Base-by-base conservation (phyloP, 2,797 vertebrate genomes). In the Distichodus sexfasciatus region DNA sequence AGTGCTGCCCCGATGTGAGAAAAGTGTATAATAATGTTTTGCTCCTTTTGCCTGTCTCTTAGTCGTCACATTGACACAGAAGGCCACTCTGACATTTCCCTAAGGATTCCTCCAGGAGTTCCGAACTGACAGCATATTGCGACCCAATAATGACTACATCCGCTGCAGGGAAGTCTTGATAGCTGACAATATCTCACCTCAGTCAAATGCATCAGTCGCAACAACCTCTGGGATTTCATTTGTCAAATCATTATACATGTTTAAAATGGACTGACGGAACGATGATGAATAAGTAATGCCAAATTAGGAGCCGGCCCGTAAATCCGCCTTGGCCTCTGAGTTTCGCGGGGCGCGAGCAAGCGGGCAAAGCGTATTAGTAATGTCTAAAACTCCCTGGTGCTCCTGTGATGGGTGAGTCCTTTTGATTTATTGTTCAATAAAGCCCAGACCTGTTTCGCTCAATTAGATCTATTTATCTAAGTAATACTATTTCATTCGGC, bases 371-470 rank as follows among this genome's bases (percentile, higher is more conserved):
- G 9, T 60, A 57, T 24, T 46, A 35, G 17, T 66, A 35, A 6
- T 46, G 50, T 70, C 48, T 46, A 38, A 61, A 70, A 44, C 26
- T 11, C 50, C 26, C 35, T 12, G 21, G 59, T 31, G 36, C n/a
- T 28, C 29, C 47, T 3, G 43, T 29, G 41, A 66, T 21, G 38
- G 2, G 17, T 28, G 15, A 48, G 38, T 29, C 12, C 5, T 11
- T 75, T 77, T 80, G 55, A 85, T 85, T 76, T 82, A 65, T 72
- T 61, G 60, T 73, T 82, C 47, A 79, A 79, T 83, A 78, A 81
- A 21, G 54, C 38, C 48, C 21, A 51, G 71, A 63, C 48, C 61
- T 60, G 63, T 71, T 83, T 80, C 80, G 72, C 73, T 78, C 72
- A 82, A 81, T 81, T 81, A 83, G 74, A 69, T 82, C 44, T 72